phyloP scores from a whole-genome alignment of 2,797 vertebrate species.

The Prunella strophiata region DNA sequence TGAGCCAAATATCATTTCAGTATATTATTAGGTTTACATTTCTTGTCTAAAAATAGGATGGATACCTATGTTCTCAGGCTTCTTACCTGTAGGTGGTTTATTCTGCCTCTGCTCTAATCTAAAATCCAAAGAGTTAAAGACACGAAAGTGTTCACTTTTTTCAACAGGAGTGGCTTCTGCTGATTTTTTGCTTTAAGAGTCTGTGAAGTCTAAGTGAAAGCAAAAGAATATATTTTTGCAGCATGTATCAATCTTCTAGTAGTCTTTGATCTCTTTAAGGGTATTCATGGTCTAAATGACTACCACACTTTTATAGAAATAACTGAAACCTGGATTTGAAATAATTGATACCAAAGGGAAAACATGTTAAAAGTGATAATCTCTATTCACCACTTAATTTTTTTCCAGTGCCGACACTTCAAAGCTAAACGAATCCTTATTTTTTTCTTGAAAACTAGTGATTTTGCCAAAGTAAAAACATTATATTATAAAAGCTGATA shows the following conservation, averaged over 20 bases:
- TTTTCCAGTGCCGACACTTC: slow-evolving; percentile 34
- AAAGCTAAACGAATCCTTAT: slow-evolving; percentile 59
- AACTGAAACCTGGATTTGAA: slow-evolving; percentile 73
- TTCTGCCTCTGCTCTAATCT: slow-evolving; percentile 48
- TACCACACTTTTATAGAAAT: slow-evolving; percentile 69
- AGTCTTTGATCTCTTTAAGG: slow-evolving; percentile 75
- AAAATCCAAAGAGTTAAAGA: slow-evolving; percentile 50
- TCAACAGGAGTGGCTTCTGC: slow-evolving; percentile 17
- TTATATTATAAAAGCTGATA: neutral
- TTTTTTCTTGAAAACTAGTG: slow-evolving; percentile 52
- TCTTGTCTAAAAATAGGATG: slow-evolving; percentile 25
- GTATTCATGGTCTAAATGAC: slow-evolving; percentile 72
- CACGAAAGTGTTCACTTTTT: slow-evolving; percentile 22
- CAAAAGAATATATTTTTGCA: slow-evolving; percentile 63
- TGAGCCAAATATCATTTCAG: neutral
- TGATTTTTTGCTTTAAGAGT: slow-evolving; percentile 62
- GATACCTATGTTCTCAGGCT: slow-evolving; percentile 5
- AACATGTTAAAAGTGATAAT: slow-evolving; percentile 70
- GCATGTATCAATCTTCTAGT: slow-evolving; percentile 65
- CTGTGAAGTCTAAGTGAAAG: slow-evolving; percentile 58
- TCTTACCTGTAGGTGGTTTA: neutral
- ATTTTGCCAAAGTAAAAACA: slow-evolving; percentile 25
- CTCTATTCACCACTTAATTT: slow-evolving; percentile 43
- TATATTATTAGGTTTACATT: slow-evolving; percentile 15
- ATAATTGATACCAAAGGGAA: slow-evolving; percentile 79